Base-by-base conservation (phyloP, 2,113 vertebrate genomes). In the Melanerpes formicivorus region DNA sequence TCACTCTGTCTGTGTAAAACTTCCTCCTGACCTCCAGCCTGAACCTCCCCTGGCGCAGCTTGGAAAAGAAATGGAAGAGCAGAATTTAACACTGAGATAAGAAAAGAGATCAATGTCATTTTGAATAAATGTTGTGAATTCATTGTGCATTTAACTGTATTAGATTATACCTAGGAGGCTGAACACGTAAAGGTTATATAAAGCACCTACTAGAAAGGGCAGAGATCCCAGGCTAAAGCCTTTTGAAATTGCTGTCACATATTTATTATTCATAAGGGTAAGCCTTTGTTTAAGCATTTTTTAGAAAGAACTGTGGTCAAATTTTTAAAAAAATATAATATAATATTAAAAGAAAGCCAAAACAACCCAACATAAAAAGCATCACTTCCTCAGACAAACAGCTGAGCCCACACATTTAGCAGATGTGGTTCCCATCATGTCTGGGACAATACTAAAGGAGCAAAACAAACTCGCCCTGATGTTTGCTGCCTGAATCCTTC, bases 361-460 rank as follows among this genome's bases (percentile, higher is more conserved):
- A 40, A 40, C 10, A 40, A 40, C 40, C 40, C 40, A 40, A 40
- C 40, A 40, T 40, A 40, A 11, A 84, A 59, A 87, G 10, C 81
- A 81, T 70, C 29, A 25, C 37, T 52, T 25, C 22, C 87, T 87
- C 78, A 92, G 75, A 94, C 46, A 80, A 95, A 87, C 65, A 90
- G 14, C 37, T 52, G 65, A 79, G 65, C 37, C 88, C 76, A 80
- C 83, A 88, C 48, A 77, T 94, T 77, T 56, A 82, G 50, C 37
- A 83, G 70, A 72, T 78, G 48, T 60, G 66, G 27, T 75, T 93
- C 78, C 86, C 80, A 26, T 83, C 54, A 19, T 32, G 59, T 62
- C 65, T 90, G 75, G 21, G 66, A 69, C 54, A 92, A 80, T 42
- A 77, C 6, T 40, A 59, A 50, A 52, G 17, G 93, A 87, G 52